Base-by-base conservation (phyloP, 1,140 invertebrate species). In the Prorops nasuta region DNA sequence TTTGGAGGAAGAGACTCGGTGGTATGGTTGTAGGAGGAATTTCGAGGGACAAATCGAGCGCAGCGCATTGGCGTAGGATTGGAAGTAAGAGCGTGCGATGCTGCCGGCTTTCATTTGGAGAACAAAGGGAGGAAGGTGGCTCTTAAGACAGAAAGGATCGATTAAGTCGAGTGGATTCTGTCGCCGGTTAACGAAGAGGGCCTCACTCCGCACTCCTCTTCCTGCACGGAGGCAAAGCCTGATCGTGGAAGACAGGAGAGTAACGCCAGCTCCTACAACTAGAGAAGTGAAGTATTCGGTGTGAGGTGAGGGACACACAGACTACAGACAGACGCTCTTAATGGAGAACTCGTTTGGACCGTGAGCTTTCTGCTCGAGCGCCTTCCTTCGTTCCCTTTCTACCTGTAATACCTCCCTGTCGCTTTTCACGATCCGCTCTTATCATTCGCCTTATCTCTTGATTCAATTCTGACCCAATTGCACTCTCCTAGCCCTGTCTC, bases 91-190 rank as follows among this genome's bases (percentile, higher is more conserved):
- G 42, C 36, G 19, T 19, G 28, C 35, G 32, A 55, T 47, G 28
- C 44, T 21, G 28, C 34, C 34, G 38, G 31, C 50, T 57, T 41
- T 45, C 41, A 49, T 56, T 51, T 51, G 21, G 41, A 18, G 58
- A 49, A 60, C 52, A 55, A 60, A 59, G 42, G 41, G 19, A 22
- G 28, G 40, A 39, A 55, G 52, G 28, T 47, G 34, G 28, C 34
- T 35, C 34, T 35, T 35, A 35, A 48, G 58, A 46, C 39, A 51
- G 43, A 60, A 59, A 60, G 48, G 57, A 60, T 60, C 58, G 58
- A 60, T 60, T 60, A 60, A 60, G 52, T 60, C 49, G 57, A 60
- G 58, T 60, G 57, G 58, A 60, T 51, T 59, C 54, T 56, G 54
- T 46, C 48, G 52, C 39, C 52, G 49, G 53, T 60, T 60, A 60